Evolutionary conservation across 2,888 invertebrate species (phyloP), one percentile per base, ranked within the genome.

Genomic region (Torymus tubicola): DNA sequence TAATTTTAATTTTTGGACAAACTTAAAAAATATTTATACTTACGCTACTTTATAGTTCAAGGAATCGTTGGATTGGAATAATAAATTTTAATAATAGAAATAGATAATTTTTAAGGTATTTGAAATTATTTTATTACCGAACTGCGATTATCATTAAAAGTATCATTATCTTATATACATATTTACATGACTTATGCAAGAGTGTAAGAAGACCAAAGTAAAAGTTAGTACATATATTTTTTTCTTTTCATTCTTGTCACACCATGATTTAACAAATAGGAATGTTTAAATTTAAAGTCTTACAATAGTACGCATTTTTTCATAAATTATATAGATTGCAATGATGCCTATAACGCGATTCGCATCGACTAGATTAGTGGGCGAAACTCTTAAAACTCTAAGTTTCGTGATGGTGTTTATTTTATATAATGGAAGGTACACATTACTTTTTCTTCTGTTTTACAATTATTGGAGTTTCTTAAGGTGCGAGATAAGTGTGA

Each of bases 161-260:
- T 85, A 84, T 82, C 70, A 80, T 82, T 78, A 60, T 74, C 64
- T 84, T 87, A 87, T 88, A 81, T 88, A 88, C 88, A 88, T 88
- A 88, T 88, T 84, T 88, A 88, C 88, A 88, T 80, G 77, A 70
- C 60, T 82, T 73, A 78, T 57, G 16, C 79, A 82, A 71, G 55
- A 73, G 21, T 72, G 60, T 73, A 72, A 55, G 68, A 73, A 31
- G 55, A 67, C 65, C 60, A 80, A 81, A 82, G 67, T 78, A 78
- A 77, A 74, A 71, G 55, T 79, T 63, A 64, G 24, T 82, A 73
- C 16, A 65, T 60, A 14, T 42, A 42, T 42, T 42, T 8, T 73
- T 61, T 81, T 68, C 24, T 53, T 71, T 57, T 69, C n/a, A 57
- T 76, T 74, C 42, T 77, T 78, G 55, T 61, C 80, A 68, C 69